These are phyloP conservation scores for Tyria jacobaeae DNA, from an alignment of 2,888 invertebrate genomes.

Conservation along the genomic window DNA sequence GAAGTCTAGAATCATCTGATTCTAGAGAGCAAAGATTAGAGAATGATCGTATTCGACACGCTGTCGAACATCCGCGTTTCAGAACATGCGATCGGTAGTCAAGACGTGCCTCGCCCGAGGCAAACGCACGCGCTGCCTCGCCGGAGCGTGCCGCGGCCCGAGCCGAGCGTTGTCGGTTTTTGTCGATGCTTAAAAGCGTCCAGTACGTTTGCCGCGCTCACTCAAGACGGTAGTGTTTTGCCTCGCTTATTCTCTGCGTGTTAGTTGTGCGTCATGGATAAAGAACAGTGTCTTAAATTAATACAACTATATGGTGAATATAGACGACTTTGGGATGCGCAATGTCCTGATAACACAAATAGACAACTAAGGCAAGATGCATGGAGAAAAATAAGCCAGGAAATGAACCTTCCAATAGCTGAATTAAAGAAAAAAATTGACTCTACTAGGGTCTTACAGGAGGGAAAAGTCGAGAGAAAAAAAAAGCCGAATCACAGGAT, in stretches of 20 bases:
- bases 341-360: constrained; percentile 23
- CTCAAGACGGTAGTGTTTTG: constrained; percentile 12
- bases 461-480: constrained; percentile 27
- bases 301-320: constrained; percentile 22
- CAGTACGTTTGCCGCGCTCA: too few relatives aligned
- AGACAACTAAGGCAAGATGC: constrained; percentile 25
- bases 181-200: too few relatives aligned
- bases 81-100: too few relatives aligned
- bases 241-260: background rate
- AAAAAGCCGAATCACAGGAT: constrained; percentile 22
- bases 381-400: constrained; percentile 21
- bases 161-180: background rate
- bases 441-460: constrained; percentile 26
- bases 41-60: too few relatives aligned
- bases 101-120: background rate
- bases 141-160: background rate
- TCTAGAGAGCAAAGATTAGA: too few relatives aligned
- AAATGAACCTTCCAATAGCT: constrained; percentile 22
- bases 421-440: constrained; percentile 25
- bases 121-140: too few relatives aligned
- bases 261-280: constrained; percentile 18
- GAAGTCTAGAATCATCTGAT: too few relatives aligned
- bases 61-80: too few relatives aligned
- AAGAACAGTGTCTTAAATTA: constrained; percentile 22
- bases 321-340: constrained; percentile 21